phyloP scores from a whole-genome alignment of 2,113 vertebrate genomes.

The Thalassoma bifasciatum region DNA sequence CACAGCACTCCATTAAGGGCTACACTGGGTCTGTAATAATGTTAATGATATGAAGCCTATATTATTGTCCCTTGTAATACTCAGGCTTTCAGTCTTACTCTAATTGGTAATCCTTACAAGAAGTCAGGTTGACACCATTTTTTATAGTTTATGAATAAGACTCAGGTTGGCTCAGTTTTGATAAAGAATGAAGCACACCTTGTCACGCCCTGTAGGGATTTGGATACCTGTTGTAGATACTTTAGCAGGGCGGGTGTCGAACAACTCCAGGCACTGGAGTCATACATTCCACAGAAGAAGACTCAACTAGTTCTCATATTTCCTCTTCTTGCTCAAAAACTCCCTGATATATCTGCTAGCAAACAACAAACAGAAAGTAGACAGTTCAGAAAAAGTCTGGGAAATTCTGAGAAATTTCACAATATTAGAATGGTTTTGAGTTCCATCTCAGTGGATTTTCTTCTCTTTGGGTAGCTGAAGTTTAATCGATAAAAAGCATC shows the following conservation, averaged over 20 bases:
- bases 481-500: too few relatives aligned
- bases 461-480: too few relatives aligned
- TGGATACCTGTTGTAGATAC: not conserved
- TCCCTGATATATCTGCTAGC: not conserved
- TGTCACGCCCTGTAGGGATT: conserved; percentile 13
- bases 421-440: too few relatives aligned
- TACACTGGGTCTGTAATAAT: too few relatives aligned
- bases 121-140: not conserved
- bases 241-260: conserved; percentile 15
- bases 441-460: too few relatives aligned
- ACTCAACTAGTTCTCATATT: not conserved
- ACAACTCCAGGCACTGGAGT: conserved; percentile 4
- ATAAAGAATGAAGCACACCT: not conserved
- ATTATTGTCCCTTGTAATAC: too few relatives aligned
- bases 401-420: not conserved
- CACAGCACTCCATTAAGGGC: not conserved
- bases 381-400: too few relatives aligned
- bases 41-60: too few relatives aligned
- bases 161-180: not conserved
- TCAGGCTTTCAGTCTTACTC: not conserved
- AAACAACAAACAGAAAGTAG: not conserved
- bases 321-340: too few relatives aligned
- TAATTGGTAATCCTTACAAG: not conserved
- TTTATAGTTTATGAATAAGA: not conserved
- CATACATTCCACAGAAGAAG: not conserved